Evolutionary conservation across 2,113 vertebrate genomes (phyloP).

Genomic region (Tachysurus fulvidraco): DNA sequence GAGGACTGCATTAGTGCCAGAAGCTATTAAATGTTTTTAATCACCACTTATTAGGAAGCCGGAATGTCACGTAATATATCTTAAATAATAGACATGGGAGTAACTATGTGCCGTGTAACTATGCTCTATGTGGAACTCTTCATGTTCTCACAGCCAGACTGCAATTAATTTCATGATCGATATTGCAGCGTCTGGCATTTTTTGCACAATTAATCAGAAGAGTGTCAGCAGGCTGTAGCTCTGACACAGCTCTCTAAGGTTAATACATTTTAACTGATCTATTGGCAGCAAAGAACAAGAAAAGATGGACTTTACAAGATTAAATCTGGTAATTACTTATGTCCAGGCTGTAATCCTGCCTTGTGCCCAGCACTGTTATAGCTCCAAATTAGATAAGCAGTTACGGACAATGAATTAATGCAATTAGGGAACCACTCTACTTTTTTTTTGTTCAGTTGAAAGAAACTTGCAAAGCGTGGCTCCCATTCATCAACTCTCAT

Average conservation of each 20-base stretch:
- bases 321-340: slow-evolving; percentile 8
- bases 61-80: neutral
- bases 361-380: neutral
- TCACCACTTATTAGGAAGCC: neutral
- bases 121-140: slow-evolving; percentile 53
- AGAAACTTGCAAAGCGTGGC: slow-evolving; percentile 36
- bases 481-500: slow-evolving; percentile 5
- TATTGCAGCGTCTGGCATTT: slow-evolving; percentile 54
- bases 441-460: slow-evolving; percentile 5
- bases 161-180: slow-evolving; percentile 67
- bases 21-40: slow-evolving; percentile 2
- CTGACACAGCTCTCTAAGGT: slow-evolving; percentile 31
- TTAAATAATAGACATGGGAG: neutral
- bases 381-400: neutral
- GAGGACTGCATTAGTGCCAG: neutral
- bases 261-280: slow-evolving; percentile 18
- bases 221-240: slow-evolving; percentile 29
- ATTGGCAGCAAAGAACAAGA: slow-evolving; percentile 27
- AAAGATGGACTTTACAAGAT: neutral
- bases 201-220: slow-evolving; percentile 56
- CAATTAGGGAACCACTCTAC: neutral
- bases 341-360: neutral
- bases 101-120: slow-evolving; percentile 25
- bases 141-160: slow-evolving; percentile 53
- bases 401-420: neutral